Percentiles rank a stretch among this genome's conserved stretches.
Evolutionary conservation across 2,888 invertebrate genomes (phyloP).

Genomic region (Antitype chi): DNA sequence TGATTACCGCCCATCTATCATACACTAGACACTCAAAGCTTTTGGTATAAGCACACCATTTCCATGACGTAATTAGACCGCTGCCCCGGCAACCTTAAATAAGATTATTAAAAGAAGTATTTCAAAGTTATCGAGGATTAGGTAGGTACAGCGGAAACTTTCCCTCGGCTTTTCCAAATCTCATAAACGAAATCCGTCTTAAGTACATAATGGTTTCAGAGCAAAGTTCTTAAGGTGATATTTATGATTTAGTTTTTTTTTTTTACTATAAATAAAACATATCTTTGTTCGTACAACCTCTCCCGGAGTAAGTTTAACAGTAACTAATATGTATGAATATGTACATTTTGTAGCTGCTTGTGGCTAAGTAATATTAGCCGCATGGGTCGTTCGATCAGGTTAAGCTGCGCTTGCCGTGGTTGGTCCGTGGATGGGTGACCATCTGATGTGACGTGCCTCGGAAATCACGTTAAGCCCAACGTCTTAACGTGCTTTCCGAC

Average conservation of each 20-base stretch:
- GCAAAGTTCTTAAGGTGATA: constrained; percentile 14
- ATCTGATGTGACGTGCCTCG: too few relatives aligned
- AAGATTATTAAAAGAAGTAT: constrained; percentile 22
- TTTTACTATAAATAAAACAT: background rate
- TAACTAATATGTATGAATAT: background rate
- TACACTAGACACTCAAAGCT: constrained; percentile 39
- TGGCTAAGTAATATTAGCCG: too few relatives aligned
- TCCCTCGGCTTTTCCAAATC: constrained; percentile 32
- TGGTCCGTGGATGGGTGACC: too few relatives aligned
- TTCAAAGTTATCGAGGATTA: constrained; percentile 32
- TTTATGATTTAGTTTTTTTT: background rate
- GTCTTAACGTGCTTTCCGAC: too few relatives aligned
- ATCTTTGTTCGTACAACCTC: background rate
- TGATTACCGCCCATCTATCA: constrained; percentile 66
- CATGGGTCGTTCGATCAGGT: too few relatives aligned
- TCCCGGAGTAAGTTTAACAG: background rate
- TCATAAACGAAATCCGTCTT: constrained; percentile 49
- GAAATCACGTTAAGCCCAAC: too few relatives aligned
- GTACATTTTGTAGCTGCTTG: background rate
- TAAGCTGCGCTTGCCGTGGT: too few relatives aligned
- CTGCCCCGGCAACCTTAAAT: constrained; percentile 14
- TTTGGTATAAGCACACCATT: constrained; percentile 33
- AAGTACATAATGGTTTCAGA: constrained; percentile 28
- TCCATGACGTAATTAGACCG: constrained; percentile 39
- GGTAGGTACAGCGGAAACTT: constrained; percentile 17